Percentiles rank a stretch among this genome's conserved stretches.
phyloP scores from a whole-genome alignment of 2,888 invertebrate genomes.

The Melikaiella ostensackeni region DNA sequence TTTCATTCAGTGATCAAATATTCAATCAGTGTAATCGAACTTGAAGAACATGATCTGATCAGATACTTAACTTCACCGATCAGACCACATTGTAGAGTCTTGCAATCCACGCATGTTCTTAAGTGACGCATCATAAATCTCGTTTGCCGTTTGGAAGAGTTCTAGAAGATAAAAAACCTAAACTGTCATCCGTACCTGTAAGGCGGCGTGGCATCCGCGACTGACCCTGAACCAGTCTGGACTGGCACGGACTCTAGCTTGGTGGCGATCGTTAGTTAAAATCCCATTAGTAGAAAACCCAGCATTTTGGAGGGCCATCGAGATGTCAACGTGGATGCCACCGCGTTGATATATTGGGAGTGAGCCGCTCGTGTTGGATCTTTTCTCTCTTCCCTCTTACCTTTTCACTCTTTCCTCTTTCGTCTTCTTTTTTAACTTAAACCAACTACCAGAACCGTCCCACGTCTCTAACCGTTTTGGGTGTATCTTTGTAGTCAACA shows the following conservation, averaged over 20 bases:
- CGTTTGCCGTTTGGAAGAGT: slow-evolving; percentile 11
- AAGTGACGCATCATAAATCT: slow-evolving; percentile 27
- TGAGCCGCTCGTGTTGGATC: slow-evolving; percentile 55
- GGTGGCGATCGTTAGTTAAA: slow-evolving; percentile 70
- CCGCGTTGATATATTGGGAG: slow-evolving; percentile 72
- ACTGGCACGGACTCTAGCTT: slow-evolving; percentile 47
- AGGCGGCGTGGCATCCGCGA: slow-evolving; percentile 26
- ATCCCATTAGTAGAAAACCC: slow-evolving; percentile 72
- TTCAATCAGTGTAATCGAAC: background rate
- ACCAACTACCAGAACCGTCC: slow-evolving; percentile 28
- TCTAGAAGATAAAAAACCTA: slow-evolving; percentile 15
- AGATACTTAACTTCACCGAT: background rate
- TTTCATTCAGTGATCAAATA: slow-evolving; percentile 1
- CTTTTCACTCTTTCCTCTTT: slow-evolving; percentile 10
- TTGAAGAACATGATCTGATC: slow-evolving; percentile 9
- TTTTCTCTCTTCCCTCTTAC: slow-evolving; percentile 9
- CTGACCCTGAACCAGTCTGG: slow-evolving; percentile 50
- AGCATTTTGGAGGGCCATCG: slow-evolving; percentile 67
- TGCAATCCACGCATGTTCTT: slow-evolving; percentile 15
- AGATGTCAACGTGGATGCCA: slow-evolving; percentile 70
- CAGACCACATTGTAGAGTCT: slow-evolving; percentile 10
- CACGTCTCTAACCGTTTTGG: slow-evolving; percentile 48
- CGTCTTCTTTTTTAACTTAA: background rate
- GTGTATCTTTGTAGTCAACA: slow-evolving; percentile 66
- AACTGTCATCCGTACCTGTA: slow-evolving; percentile 43